Evolutionary conservation across 2,888 invertebrate species (phyloP).

Genomic region (Melipona beecheii): DNA sequence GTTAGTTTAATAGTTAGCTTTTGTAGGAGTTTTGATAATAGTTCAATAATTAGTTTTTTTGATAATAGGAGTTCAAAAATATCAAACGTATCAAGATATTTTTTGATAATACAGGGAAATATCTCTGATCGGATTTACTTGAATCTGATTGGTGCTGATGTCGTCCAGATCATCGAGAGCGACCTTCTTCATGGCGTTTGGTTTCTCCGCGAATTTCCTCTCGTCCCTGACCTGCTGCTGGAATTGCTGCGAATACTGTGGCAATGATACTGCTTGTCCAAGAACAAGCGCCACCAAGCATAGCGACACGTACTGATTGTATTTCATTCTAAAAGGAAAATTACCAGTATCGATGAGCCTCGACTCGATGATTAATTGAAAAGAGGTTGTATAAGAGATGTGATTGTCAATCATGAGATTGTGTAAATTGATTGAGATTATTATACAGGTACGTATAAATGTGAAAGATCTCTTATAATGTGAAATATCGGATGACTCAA

Average conservation of each 20-base stretch:
- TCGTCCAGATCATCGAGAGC: conserved; percentile 93
- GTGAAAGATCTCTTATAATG: not conserved
- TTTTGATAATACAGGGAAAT: not conserved
- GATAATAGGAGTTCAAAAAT: too few relatives aligned
- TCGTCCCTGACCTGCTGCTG: conserved; percentile 85
- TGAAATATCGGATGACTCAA: conserved; percentile 8
- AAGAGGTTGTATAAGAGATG: fast-evolving
- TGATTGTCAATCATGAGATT: too few relatives aligned
- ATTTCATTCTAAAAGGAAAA: conserved; percentile 85
- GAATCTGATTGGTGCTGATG: conserved; percentile 91
- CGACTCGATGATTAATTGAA: not conserved
- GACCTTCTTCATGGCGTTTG: conserved; percentile 95
- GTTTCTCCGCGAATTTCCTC: conserved; percentile 94
- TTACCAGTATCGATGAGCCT: not conserved
- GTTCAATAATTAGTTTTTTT: too few relatives aligned
- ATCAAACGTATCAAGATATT: too few relatives aligned
- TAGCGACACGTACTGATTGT: conserved; percentile 89
- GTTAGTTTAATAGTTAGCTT: too few relatives aligned
- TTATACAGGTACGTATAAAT: not conserved
- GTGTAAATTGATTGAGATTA: too few relatives aligned
- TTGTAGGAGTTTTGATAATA: too few relatives aligned
- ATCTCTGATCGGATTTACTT: conserved; percentile 78
- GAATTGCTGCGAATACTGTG: conserved; percentile 76
- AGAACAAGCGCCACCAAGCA: conserved; percentile 88
- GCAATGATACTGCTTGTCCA: conserved; percentile 78